phyloP scores from a whole-genome alignment of 2,797 vertebrate genomes.

The Falco concolor region DNA sequence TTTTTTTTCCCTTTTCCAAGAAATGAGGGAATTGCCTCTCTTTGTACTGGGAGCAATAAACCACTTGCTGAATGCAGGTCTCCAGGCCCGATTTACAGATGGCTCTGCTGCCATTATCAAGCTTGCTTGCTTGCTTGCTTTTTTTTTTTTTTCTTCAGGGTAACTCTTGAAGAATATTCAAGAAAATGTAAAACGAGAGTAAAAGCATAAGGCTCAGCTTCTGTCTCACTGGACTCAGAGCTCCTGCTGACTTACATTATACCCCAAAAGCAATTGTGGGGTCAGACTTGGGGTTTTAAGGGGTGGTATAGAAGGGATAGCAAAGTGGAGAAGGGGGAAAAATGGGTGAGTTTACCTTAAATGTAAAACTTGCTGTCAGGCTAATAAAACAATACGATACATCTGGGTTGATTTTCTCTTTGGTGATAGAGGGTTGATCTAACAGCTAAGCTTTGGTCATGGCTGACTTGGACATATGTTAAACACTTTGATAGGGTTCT shows the following conservation, averaged over 20 bases:
- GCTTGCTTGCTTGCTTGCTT: not conserved
- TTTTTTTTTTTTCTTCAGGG: not conserved
- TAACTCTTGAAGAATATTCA: not conserved
- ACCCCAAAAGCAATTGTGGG: not conserved
- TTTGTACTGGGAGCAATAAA: not conserved
- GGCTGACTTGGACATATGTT: constrained; percentile 65
- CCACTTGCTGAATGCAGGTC: constrained; percentile 4
- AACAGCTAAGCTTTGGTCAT: constrained; percentile 55
- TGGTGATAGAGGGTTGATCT: not conserved
- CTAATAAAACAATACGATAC: not conserved
- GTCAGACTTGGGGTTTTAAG: not conserved
- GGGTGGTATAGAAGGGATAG: not conserved
- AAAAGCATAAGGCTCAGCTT: not conserved
- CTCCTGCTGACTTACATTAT: not conserved
- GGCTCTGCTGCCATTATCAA: not conserved
- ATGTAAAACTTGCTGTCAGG: not conserved
- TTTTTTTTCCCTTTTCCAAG: constrained; percentile 47
- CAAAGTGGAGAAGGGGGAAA: not conserved
- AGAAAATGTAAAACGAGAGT: not conserved
- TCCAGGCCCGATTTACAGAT: not conserved
- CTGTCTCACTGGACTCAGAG: not conserved
- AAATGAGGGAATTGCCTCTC: not conserved
- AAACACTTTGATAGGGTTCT: constrained; percentile 65
- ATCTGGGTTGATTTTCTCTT: constrained; percentile 54
- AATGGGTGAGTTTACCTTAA: not conserved